A percentile compares a stretch with the other conserved stretches of the same genome.
These are phyloP conservation scores for Eciton burchellii DNA, from an alignment of 1,140 invertebrate species.

Conservation along the genomic window DNA sequence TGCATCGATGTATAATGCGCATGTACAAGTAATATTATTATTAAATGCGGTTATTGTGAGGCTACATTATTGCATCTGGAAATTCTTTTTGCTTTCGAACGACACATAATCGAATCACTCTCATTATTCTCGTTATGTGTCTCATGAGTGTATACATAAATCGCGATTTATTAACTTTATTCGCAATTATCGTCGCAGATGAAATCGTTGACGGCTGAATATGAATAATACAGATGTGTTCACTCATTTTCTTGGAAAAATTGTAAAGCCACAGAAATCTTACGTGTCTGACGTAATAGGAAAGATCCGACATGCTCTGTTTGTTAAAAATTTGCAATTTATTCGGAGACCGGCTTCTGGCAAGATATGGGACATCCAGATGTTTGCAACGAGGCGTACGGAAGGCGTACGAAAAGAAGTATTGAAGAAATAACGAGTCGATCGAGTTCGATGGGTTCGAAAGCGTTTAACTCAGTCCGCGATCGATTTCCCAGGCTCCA, in stretches of 20 bases:
- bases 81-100: neutral
- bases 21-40: constrained; percentile 16
- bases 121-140: neutral
- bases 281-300: neutral
- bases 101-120: neutral
- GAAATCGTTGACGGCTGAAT: neutral
- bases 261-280: no score
- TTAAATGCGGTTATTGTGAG: constrained; percentile 3
- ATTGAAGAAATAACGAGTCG: constrained; percentile 18
- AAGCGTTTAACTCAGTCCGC: neutral
- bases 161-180: neutral
- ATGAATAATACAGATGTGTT: no score
- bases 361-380: neutral
- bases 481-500: constrained; percentile 13
- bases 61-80: neutral
- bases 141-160: neutral
- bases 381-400: neutral
- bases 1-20: neutral
- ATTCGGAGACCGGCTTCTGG: neutral
- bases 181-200: neutral
- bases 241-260: no score
- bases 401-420: neutral
- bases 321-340: neutral
- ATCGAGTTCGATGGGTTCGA: constrained; percentile 6
- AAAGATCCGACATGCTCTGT: neutral